A percentile compares a stretch with the other conserved stretches of the same genome.
Conservation (phyloP, 2,113 vertebrate species). For the Ariopsis seemanni region DNA sequence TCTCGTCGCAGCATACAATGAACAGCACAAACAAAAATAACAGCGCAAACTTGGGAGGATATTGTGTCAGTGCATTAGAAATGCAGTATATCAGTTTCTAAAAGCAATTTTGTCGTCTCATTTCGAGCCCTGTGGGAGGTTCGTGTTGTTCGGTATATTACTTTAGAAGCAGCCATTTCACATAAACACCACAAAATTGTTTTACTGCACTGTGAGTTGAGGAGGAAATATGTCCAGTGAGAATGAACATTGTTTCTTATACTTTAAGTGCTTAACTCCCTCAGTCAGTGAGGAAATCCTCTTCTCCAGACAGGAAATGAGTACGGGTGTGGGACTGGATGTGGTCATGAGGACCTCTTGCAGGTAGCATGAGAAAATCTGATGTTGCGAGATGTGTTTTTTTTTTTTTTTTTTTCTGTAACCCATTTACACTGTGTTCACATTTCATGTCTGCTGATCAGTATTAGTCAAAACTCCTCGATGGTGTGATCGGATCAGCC, state of each 20-base stretch:
- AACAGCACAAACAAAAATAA: background rate
- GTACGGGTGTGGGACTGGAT: background rate
- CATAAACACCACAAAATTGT: background rate
- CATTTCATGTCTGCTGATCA: background rate
- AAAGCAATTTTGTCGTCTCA: conserved; percentile 11
- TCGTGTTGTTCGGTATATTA: background rate
- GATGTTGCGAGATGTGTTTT: background rate
- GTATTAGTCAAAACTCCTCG: background rate
- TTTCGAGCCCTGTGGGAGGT: background rate
- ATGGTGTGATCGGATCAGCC: background rate
- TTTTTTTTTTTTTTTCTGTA: too few relatives aligned
- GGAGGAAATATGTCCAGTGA: background rate
- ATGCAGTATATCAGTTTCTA: background rate
- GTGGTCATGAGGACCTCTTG: background rate
- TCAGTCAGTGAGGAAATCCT: conserved; percentile 47
- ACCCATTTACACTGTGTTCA: background rate
- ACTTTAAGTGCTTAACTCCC: background rate
- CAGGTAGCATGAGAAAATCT: conserved; percentile 34
- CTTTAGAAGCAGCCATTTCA: background rate
- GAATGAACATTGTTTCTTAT: conserved; percentile 35
- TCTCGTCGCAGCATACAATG: background rate
- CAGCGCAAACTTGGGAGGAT: background rate
- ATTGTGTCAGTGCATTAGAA: background rate
- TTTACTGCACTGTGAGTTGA: background rate
- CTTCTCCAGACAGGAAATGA: conserved; percentile 41